A percentile compares a stretch with the other conserved stretches of the same genome.
These are phyloP conservation scores for Momotus momota DNA, from an alignment of 2,797 vertebrate species.

Conservation along the genomic window DNA sequence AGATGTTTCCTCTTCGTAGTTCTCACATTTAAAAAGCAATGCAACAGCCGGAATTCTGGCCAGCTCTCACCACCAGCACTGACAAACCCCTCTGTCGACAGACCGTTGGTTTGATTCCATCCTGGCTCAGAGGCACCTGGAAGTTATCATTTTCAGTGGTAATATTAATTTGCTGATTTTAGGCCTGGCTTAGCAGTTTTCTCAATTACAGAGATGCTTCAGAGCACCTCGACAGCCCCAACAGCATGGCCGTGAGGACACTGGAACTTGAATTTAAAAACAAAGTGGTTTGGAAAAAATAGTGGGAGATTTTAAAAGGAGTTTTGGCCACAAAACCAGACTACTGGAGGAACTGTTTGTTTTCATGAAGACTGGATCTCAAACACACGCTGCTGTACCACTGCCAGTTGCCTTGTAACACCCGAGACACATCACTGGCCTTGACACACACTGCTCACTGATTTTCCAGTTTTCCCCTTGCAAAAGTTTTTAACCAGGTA, in stretches of 20 bases:
- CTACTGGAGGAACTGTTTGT: not conserved
- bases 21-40: not conserved
- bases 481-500: not conserved
- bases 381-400: not conserved
- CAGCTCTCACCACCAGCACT: not conserved
- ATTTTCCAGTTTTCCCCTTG: not conserved
- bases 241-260: not conserved
- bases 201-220: not conserved
- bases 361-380: not conserved
- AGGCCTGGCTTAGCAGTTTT: not conserved
- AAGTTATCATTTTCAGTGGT: not conserved
- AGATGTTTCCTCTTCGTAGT: not conserved
- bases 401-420: not conserved
- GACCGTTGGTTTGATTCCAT: not conserved
- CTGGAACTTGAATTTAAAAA: not conserved
- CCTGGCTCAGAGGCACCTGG: not conserved
- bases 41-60: not conserved
- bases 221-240: not conserved
- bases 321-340: not conserved
- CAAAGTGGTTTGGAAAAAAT: not conserved
- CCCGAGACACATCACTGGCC: not conserved
- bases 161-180: not conserved
- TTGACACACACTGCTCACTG: not conserved
- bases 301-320: not conserved
- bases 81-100: not conserved